These are phyloP conservation scores for Larimichthys crocea DNA, from an alignment of 2,113 vertebrate species.

Conservation along the genomic window DNA sequence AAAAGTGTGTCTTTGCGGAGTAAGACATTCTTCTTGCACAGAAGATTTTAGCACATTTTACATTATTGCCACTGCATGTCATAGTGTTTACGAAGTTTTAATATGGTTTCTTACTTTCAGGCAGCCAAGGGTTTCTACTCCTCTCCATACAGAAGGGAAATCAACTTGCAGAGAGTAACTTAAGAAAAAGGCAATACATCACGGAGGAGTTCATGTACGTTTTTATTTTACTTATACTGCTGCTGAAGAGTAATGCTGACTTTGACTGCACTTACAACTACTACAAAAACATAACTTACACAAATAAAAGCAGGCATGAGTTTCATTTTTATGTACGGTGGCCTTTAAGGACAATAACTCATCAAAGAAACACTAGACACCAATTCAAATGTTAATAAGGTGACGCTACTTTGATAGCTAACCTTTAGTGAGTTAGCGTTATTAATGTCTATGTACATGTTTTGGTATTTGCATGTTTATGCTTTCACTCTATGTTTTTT, in stretches of 20 bases:
- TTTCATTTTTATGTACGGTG: background rate
- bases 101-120: conserved; percentile 28
- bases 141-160: conserved; percentile 2
- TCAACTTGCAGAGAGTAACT: conserved; percentile 20
- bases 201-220: background rate
- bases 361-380: background rate
- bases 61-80: conserved; percentile 22
- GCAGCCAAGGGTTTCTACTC: conserved; percentile 20
- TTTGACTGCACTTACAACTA: background rate
- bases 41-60: conserved; percentile 23
- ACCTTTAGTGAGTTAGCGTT: background rate
- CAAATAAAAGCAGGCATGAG: background rate
- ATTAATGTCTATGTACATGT: background rate
- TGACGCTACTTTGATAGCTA: background rate
- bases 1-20: background rate
- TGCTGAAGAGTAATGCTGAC: background rate
- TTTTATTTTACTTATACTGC: conserved; percentile 15
- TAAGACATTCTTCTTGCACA: conserved; percentile 11
- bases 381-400: background rate
- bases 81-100: conserved; percentile 17
- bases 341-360: conserved; percentile 21
- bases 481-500: conserved; percentile 3
- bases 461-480: background rate
- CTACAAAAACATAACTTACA: background rate
- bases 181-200: background rate